Evolutionary conservation across 2,113 vertebrate species (phyloP), one percentile per base, ranked within the genome.

Genomic region (Eupsittula cactorum): DNA sequence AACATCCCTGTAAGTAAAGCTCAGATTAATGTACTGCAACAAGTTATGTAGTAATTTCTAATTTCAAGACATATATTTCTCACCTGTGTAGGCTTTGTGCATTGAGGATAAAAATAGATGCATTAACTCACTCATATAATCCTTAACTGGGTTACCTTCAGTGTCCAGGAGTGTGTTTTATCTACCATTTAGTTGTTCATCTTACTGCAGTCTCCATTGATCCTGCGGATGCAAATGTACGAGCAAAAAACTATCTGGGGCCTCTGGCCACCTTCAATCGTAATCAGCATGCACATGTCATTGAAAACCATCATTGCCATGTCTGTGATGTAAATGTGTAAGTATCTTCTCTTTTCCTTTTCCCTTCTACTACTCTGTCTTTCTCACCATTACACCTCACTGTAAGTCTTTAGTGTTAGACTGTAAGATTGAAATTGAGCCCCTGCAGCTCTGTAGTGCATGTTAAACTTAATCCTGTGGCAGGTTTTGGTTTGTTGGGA

Each of bases 271-370:
- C 97, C 44, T 99, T 99, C 85, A 99, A 98, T 97, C 98, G 99
- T 93, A 98, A 94, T 71, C 98, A 99, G 8, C 99, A 99, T 0
- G 97, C 98, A 11, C 99, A 99, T 27, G 99, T 99, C 97, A 99
- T 99, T 78, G 99, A 99, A 97, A 99, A 99, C 97, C 98, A 98
- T 92, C 99, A 99, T 97, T 99, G 99, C 98, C 99, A 99, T 97
- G 98, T 99, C 90, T 99, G 99, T 93, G 98, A 99, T 76, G 99
- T 99, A 8, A 98, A 99, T 69, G 99, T 99, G 99, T 99, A 98
- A 99, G 99, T 99, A 96, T 44, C 39, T 60, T 37, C 81, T 81
- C 55, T 70, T 70, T 35, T 55, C n/a, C 64, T 90, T 70, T 69
- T 35, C 47, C 29, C 64, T 90, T 47, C 89, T 85, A 2, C 47